Conservation (phyloP, 92 coral and sea anemone genomes). For the Chrysogorgia sp. region DNA sequence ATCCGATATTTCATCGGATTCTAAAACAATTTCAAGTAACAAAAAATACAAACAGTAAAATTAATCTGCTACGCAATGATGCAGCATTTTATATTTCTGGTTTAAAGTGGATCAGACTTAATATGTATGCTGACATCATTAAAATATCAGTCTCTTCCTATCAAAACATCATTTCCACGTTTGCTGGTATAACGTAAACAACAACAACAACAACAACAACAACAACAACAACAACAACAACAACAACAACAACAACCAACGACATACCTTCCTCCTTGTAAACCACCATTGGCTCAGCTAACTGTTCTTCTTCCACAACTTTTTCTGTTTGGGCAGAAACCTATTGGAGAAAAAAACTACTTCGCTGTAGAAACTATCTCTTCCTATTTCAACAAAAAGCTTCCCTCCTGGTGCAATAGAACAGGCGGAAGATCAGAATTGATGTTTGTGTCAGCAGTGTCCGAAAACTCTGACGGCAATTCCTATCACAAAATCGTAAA, state of each 20-base stretch:
- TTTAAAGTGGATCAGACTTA: slow-evolving; percentile 27
- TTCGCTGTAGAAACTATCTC: neutral
- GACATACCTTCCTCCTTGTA: slow-evolving; percentile 68
- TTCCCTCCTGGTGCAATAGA: neutral
- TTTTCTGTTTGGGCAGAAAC: slow-evolving; percentile 77
- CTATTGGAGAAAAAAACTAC: slow-evolving; percentile 41
- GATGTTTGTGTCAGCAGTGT: neutral
- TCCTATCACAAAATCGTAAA: slow-evolving; percentile 81
- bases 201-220: neutral
- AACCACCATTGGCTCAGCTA: slow-evolving; percentile 71
- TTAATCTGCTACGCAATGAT: neutral
- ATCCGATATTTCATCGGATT: slow-evolving; percentile 26
- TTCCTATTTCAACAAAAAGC: neutral
- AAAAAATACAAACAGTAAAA: too few relatives aligned
- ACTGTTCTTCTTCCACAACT: slow-evolving; percentile 65
- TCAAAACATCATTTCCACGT: slow-evolving; percentile 39
- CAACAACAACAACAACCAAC: neutral
- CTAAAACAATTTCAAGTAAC: slow-evolving; percentile 16
- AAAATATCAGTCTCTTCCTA: slow-evolving; percentile 39
- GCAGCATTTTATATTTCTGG: neutral
- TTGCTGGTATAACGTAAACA: neutral
- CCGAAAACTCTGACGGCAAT: slow-evolving; percentile 92
- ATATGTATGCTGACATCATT: slow-evolving; percentile 16
- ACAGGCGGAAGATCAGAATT: slow-evolving; percentile 27
- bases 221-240: neutral